Evolutionary conservation across 37 sponge, comb jelly and placozoan genomes (phyloP), one percentile per base, ranked within the genome.

Genomic region (Chondrosia reniformis): DNA sequence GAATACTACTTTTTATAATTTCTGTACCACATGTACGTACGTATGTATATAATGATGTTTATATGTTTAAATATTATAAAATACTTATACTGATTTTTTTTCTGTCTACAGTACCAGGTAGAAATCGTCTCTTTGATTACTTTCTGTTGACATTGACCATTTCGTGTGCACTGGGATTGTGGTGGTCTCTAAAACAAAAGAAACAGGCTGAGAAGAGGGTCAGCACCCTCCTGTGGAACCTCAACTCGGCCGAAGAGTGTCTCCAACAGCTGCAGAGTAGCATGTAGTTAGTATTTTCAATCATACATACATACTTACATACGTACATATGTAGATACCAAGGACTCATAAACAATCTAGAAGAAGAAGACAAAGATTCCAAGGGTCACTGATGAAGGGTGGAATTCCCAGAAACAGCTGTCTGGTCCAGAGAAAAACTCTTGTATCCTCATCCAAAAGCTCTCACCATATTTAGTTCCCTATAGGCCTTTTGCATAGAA

Each of bases 221-320:
- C 39, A 86, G 83, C 32, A 79, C 61, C 54, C 52, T 90, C 34
- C 79, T 83, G 80, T 81, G 80, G 10, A 83, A 90, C 83, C 75
- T 83, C 71, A 79, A 74, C 33, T 10, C 62, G 24, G 41, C 82
- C 19, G 54, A 78, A 6, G 72, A 69, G 12, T 41, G 42, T 9
- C 44, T 69, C 24, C 8, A 25, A 24, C 54, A 1, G 55, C 59
- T 77, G 38, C 59, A 57, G 62, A n/a, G 31, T n/a, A 77, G 37
- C 56, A 59, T 57, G 56, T 39, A 22, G 77, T 77, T 25, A 33
- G 77, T n/a, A n/a, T n/a, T n/a, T n/a, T n/a, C n/a, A n/a, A n/a
- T n/a, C n/a, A n/a, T n/a, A n/a, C n/a, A n/a, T n/a, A n/a, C n/a
- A n/a, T n/a, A n/a, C n/a, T n/a, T n/a, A n/a, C n/a, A n/a, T n/a